Percentiles rank a stretch among this genome's conserved stretches.
Conservation (phyloP, 2,113 vertebrate genomes). For the Paracanthobrama guichenoti region DNA sequence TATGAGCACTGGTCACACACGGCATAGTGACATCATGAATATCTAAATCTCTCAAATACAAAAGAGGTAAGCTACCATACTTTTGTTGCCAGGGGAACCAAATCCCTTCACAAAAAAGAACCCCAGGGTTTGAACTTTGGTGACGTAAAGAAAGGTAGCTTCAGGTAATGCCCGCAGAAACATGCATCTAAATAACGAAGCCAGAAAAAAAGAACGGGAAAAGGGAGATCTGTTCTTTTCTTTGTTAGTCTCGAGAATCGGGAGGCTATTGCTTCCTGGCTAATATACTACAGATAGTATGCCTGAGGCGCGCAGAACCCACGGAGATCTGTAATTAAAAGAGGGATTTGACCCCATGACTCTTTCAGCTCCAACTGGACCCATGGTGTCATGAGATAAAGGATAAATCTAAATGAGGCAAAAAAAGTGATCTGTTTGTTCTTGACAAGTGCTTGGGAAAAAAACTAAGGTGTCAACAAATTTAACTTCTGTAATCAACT, state of each 20-base stretch:
- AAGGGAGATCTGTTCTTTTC: slow-evolving; percentile 41
- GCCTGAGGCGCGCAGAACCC: slow-evolving; percentile 48
- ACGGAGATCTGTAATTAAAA: slow-evolving; percentile 54
- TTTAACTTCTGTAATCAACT: neutral
- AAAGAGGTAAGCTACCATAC: slow-evolving; percentile 2
- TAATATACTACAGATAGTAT: slow-evolving; percentile 49
- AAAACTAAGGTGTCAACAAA: slow-evolving; percentile 20
- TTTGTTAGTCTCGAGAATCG: slow-evolving; percentile 41
- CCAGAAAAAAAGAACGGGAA: slow-evolving; percentile 32
- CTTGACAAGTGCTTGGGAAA: slow-evolving; percentile 41
- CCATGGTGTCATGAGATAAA: slow-evolving; percentile 54
- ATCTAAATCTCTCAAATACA: neutral
- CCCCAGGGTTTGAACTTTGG: slow-evolving; percentile 31
- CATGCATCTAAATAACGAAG: slow-evolving; percentile 31
- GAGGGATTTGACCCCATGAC: slow-evolving; percentile 53
- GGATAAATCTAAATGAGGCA: slow-evolving; percentile 23
- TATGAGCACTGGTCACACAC: neutral
- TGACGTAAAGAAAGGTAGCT: slow-evolving; percentile 16
- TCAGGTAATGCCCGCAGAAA: slow-evolving; percentile 32
- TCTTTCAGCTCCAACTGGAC: slow-evolving; percentile 48
- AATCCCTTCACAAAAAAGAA: slow-evolving; percentile 30
- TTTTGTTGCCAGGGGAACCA: neutral
- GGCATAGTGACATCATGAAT: neutral
- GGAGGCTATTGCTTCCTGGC: slow-evolving; percentile 57
- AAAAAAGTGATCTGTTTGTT: slow-evolving; percentile 19